Evolutionary conservation across 2,113 vertebrate genomes (phyloP), one percentile per base, ranked within the genome.

Genomic region (Mormoops blainvillei): DNA sequence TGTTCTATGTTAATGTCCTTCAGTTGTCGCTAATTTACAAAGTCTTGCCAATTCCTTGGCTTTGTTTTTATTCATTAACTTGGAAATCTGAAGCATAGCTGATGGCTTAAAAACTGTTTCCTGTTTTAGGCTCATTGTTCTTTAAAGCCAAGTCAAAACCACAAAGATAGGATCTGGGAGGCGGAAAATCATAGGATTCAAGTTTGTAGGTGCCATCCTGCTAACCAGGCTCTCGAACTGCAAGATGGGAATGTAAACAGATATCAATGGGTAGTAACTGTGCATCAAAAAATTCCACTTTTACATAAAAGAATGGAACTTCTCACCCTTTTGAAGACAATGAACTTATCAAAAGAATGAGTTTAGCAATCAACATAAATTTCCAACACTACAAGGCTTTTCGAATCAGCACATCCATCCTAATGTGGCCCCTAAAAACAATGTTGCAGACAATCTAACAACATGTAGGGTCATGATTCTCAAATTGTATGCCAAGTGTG

Each of bases 1-100:
- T 68, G 5, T 67, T 87, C 33, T 38, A 38, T 41, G 19, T n/a
- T 20, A 43, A 41, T 54, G 61, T 93, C n/a, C 19, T 83, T 52
- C 4, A 0, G 54, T 74, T 76, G 48, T 58, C 68, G 61, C 31
- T 83, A 65, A 83, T 83, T 95, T 87, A 33, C 4, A 73, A 88
- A 85, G 41, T 78, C 38, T 68, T 94, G 38, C 56, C 45, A 89
- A 61, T 36, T 91, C 8, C 20, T 87, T 73, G 36, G 5, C n/a
- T 96, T 89, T 91, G 81, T 74, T 96, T 96, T 77, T 85, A 89
- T 41, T 96, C 22, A 28, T 89, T 91, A 94, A 56, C 22, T 94
- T 88, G 78, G 86, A 96, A 96, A 65, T 31, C 1, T 36, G 56
- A 96, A 73, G 78, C 67, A 33, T 65, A 28, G 36, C 36, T 58